A percentile compares a stretch with the other conserved stretches of the same genome.
Evolutionary conservation across 2,797 vertebrate species (phyloP).

Genomic region (Rhyacichthys aspro): DNA sequence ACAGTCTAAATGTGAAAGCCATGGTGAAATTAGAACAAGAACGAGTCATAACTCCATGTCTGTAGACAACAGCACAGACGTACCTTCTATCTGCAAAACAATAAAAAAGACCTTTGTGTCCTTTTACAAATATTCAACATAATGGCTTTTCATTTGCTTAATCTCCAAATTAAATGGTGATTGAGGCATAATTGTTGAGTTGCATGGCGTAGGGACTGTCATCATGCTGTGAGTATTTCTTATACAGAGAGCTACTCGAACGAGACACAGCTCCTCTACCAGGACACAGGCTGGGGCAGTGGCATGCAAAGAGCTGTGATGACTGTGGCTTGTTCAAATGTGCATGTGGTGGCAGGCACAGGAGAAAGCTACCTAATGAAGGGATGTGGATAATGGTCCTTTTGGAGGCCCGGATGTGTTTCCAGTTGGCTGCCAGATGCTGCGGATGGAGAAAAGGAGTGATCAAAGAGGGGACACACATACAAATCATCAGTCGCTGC

Average conservation of each 20-base stretch:
- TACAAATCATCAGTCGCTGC: slow-evolving; percentile 87
- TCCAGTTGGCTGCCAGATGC: slow-evolving; percentile 99
- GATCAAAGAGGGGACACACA: slow-evolving; percentile 86
- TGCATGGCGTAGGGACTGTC: slow-evolving; percentile 90
- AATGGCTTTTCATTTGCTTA: slow-evolving; percentile 98
- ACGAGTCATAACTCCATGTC: slow-evolving; percentile 45
- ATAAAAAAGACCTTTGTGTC: slow-evolving; percentile 87
- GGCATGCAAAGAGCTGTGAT: slow-evolving; percentile 82
- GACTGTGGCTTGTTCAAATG: slow-evolving; percentile 83
- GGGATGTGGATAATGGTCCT: slow-evolving; percentile 99
- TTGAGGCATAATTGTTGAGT: slow-evolving; percentile 87
- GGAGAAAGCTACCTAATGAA: slow-evolving; percentile 92
- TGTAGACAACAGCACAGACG: slow-evolving; percentile 29
- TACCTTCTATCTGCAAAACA: slow-evolving; percentile 22
- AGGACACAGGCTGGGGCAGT: slow-evolving; percentile 92
- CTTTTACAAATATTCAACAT: slow-evolving; percentile 87
- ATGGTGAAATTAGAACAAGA: slow-evolving; percentile 72
- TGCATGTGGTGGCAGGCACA: too few relatives aligned
- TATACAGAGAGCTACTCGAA: slow-evolving; percentile 96
- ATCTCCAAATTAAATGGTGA: slow-evolving; percentile 97
- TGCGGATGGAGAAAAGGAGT: slow-evolving; percentile 87
- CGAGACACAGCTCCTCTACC: slow-evolving; percentile 93
- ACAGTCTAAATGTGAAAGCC: slow-evolving; percentile 77
- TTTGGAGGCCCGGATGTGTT: slow-evolving; percentile 95
- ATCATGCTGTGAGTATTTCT: slow-evolving; percentile 95